A percentile compares a stretch with the other conserved stretches of the same genome.
Conservation (phyloP, 2,888 invertebrate genomes). For the Hesperia comma region DNA sequence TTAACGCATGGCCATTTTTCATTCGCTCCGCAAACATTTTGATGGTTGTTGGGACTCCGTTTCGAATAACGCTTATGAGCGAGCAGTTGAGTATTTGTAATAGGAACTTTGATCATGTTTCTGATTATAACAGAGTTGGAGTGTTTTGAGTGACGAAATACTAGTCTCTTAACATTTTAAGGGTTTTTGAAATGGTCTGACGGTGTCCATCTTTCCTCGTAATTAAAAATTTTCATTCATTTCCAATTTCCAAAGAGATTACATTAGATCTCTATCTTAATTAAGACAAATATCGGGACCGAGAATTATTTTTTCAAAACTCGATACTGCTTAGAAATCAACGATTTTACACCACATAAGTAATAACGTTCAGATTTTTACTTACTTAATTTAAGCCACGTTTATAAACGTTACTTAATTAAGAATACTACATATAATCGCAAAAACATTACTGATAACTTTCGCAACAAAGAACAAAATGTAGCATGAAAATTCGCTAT, state of each 20-base stretch:
- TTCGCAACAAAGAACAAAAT: slow-evolving; percentile 7
- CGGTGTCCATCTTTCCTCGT: too few species aligned
- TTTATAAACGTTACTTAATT: neutral
- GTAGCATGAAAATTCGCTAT: slow-evolving; percentile 6
- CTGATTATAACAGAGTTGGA: neutral
- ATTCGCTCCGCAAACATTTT: slow-evolving; percentile 78
- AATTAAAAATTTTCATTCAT: too few species aligned
- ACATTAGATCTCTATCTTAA: too few species aligned
- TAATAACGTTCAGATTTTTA: too few species aligned
- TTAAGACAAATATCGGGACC: too few species aligned
- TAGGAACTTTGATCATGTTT: neutral
- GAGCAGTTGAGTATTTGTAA: slow-evolving; percentile 17
- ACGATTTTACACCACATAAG: too few species aligned
- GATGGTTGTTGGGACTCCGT: slow-evolving; percentile 59
- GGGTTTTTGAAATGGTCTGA: too few species aligned
- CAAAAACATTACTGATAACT: slow-evolving; percentile 3
- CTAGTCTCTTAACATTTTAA: too few species aligned
- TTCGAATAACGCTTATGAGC: slow-evolving; percentile 29
- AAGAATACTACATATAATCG: neutral
- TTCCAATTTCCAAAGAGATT: too few species aligned
- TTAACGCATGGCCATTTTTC: slow-evolving; percentile 70
- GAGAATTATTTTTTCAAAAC: too few species aligned
- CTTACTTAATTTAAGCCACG: too few species aligned
- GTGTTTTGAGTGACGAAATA: neutral
- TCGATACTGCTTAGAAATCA: too few species aligned